phyloP scores from a whole-genome alignment of 2,113 vertebrate genomes.

The Perca schrenkii region DNA sequence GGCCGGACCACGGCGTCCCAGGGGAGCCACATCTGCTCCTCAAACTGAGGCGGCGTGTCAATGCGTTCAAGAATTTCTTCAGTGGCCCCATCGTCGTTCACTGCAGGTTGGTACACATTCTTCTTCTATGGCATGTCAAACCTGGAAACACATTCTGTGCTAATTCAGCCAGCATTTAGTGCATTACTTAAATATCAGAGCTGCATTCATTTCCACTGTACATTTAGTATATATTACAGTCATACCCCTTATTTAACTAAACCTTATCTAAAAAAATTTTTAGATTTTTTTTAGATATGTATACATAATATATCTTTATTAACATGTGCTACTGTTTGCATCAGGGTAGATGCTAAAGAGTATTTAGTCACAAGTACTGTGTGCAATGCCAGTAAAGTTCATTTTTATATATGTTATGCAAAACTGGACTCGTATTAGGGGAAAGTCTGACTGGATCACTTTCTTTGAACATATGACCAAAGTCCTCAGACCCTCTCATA shows the following conservation, averaged over 20 bases:
- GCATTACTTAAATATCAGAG: not conserved
- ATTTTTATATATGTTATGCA: not conserved
- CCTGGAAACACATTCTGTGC: not conserved
- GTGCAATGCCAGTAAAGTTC: not conserved
- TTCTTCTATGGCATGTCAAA: not conserved
- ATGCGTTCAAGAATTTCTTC: constrained; percentile 95
- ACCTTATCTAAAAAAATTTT: too few species aligned
- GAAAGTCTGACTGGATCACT: not conserved
- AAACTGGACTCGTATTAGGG: not conserved
- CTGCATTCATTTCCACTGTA: not conserved
- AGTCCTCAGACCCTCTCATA: not conserved
- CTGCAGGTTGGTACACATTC: constrained; percentile 88
- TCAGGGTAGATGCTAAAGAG: not conserved
- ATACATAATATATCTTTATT: not conserved
- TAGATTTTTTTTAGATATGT: too few species aligned
- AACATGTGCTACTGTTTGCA: not conserved
- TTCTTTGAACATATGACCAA: not conserved
- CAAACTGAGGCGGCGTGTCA: constrained; percentile 93
- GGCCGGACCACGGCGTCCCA: constrained; percentile 97
- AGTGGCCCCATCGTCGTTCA: constrained; percentile 95
- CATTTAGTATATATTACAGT: not conserved
- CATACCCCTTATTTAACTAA: not conserved
- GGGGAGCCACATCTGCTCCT: constrained; percentile 94
- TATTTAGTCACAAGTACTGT: not conserved
- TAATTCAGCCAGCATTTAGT: too few species aligned